These are phyloP conservation scores for Mobula hypostoma DNA, from an alignment of 2,113 vertebrate species.

Conservation along the genomic window DNA sequence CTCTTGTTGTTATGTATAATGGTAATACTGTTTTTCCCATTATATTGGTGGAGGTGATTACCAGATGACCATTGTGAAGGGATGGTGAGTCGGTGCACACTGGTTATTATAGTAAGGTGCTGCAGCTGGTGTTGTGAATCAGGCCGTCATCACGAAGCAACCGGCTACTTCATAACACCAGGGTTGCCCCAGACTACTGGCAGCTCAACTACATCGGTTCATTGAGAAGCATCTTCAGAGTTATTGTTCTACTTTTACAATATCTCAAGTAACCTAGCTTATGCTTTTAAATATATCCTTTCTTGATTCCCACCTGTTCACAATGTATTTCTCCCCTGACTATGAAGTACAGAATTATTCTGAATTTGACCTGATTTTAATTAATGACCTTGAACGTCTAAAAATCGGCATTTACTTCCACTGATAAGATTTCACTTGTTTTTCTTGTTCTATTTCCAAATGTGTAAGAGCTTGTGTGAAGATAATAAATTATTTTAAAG, in stretches of 20 bases:
- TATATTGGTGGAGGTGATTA: background rate
- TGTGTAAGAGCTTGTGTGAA: background rate
- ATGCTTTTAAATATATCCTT: background rate
- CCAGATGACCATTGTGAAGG: background rate
- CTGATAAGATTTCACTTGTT: background rate
- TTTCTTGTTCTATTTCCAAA: background rate
- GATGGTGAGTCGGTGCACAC: background rate
- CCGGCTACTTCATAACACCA: conserved; percentile 99
- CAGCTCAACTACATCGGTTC: conserved; percentile 42
- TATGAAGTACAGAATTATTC: background rate
- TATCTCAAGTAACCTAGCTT: background rate
- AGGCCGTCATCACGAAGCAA: conserved; percentile 78
- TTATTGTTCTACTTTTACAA: background rate
- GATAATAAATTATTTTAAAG: background rate
- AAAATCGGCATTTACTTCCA: background rate
- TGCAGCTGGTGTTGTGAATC: conserved; percentile 99
- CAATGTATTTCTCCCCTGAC: background rate
- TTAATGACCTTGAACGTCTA: background rate
- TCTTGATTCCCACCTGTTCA: background rate
- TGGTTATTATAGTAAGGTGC: conserved; percentile 58
- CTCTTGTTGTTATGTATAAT: background rate
- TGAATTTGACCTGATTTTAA: background rate
- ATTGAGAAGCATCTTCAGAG: background rate
- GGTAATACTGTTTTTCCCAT: background rate
- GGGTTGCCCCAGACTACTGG: conserved; percentile 68